phyloP scores from a whole-genome alignment of 2,888 invertebrate species.

The Drosophila neotestacea region DNA sequence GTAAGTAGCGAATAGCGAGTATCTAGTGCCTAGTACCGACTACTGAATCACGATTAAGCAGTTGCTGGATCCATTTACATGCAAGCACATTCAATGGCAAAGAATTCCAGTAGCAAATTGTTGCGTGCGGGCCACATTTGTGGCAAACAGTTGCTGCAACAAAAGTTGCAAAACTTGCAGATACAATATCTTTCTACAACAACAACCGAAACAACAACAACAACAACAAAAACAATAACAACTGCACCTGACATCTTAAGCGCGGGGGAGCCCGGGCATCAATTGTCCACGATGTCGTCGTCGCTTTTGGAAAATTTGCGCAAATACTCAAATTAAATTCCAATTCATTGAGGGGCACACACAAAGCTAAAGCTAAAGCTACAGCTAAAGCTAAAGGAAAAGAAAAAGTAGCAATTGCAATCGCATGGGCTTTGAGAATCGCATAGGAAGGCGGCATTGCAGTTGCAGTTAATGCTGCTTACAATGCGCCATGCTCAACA shows the following conservation, averaged over 20 bases:
- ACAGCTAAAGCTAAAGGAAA: conserved; percentile 35
- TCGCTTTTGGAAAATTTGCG: conserved; percentile 71
- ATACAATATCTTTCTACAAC: conserved; percentile 61
- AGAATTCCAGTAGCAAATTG: conserved; percentile 80
- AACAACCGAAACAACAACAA: conserved; percentile 34
- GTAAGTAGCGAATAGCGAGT: conserved; percentile 4
- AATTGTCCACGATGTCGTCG: conserved; percentile 78
- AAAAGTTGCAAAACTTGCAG: conserved; percentile 39
- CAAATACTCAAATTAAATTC: conserved; percentile 85
- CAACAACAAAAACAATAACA: conserved; percentile 19
- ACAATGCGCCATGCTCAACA: conserved; percentile 82
- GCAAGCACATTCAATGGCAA: conserved; percentile 58
- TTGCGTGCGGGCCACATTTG: conserved; percentile 80
- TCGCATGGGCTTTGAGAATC: conserved; percentile 56
- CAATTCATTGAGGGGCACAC: conserved; percentile 84
- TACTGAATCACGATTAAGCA: conserved; percentile 79
- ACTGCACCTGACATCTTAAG: conserved; percentile 65
- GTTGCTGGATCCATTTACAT: conserved; percentile 65
- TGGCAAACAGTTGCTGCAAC: conserved; percentile 38
- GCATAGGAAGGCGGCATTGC: conserved; percentile 48
- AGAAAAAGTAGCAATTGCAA: conserved; percentile 66
- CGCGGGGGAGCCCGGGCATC: conserved; percentile 76
- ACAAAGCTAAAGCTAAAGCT: conserved; percentile 8
- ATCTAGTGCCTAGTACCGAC: conserved; percentile 25
- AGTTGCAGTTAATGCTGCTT: conserved; percentile 34